Percentiles rank a stretch among this genome's conserved stretches.
Evolutionary conservation across 2,113 vertebrate species (phyloP).

Genomic region (Ursus arctos): DNA sequence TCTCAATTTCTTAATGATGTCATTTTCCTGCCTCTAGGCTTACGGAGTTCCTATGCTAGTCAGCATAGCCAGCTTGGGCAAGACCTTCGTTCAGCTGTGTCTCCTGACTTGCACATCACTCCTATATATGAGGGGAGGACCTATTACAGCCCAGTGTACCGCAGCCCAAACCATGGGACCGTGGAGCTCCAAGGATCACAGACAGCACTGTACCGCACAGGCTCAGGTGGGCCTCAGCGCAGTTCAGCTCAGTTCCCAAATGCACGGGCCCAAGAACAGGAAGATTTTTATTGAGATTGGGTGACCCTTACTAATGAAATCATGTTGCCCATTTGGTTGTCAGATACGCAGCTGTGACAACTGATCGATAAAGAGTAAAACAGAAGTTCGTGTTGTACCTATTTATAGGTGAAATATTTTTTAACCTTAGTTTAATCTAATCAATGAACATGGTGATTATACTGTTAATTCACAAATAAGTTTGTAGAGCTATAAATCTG

Average conservation of each 20-base stretch:
- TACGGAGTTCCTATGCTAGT: constrained; percentile 95
- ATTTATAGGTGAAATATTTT: constrained; percentile 52
- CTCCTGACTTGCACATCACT: constrained; percentile 96
- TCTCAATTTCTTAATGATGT: background rate
- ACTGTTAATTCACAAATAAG: constrained; percentile 55
- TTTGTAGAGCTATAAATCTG: constrained; percentile 42
- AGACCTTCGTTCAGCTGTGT: constrained; percentile 93
- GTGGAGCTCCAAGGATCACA: constrained; percentile 92
- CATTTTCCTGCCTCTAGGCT: constrained; percentile 87
- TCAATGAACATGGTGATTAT: constrained; percentile 40
- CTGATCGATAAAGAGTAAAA: constrained; percentile 46
- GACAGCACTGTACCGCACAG: constrained; percentile 92
- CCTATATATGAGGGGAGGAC: constrained; percentile 97
- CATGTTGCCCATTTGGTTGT: background rate
- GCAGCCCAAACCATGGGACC: constrained; percentile 92
- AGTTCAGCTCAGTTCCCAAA: background rate
- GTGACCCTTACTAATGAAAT: constrained; percentile 1
- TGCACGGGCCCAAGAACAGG: background rate
- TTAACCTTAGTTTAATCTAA: constrained; percentile 32
- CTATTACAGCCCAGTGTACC: constrained; percentile 95
- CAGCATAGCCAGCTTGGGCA: constrained; percentile 96
- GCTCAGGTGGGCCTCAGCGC: constrained; percentile 90
- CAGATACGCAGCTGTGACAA: constrained; percentile 16
- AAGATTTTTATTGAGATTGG: background rate
- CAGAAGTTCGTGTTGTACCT: constrained; percentile 32